Evolutionary conservation across 2,113 vertebrate species (phyloP), one percentile per base, ranked within the genome.

Genomic region (Mus musculus): DNA sequence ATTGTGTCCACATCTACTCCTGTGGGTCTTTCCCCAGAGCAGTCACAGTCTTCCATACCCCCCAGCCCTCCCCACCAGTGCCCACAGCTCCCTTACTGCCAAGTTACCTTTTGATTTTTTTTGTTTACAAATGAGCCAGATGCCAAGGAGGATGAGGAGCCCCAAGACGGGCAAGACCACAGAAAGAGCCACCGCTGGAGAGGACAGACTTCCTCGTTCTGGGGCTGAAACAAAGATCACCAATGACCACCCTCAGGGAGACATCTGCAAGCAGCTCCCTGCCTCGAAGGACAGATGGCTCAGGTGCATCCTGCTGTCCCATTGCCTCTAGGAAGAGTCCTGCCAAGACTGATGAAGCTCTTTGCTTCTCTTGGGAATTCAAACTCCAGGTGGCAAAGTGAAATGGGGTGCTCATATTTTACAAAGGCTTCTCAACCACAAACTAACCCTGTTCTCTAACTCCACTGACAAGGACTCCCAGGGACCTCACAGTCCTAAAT

Each of bases 61-160:
- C 36, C 26, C 84, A 22, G 39, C 28, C 26, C 14, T 28, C 49
- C 49, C 49, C 49, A 42, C 42, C 42, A 42, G 6, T 16, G 22
- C 81, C 14, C n/a, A 30, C 59, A 11, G 7, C 42, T 71, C 69
- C 59, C 14, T 93, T 9, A 24, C 73, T 63, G 39, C 67, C 33
- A 26, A 14, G 5, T 97, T 97, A 98, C 98, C 98, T 97, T 89
- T 98, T 30, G 97, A 93, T 85, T n/a, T 94, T 88, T 91, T 97
- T 94, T 97, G 96, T 85, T 96, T 97, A 95, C 97, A 97, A 82
- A 97, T 95, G 72, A 97, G 5, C 42, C 16, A 96, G 90, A 96
- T 46, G 89, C 97, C 93, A 19, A 39, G 16, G 4, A 54, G 22
- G 46, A 96, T 81, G 87, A 98, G 54, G 72, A 97, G 88, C 0